A percentile compares a stretch with the other conserved stretches of the same genome.
Evolutionary conservation across 1,140 invertebrate genomes (phyloP).

Genomic region (Notospermus geniculatus): DNA sequence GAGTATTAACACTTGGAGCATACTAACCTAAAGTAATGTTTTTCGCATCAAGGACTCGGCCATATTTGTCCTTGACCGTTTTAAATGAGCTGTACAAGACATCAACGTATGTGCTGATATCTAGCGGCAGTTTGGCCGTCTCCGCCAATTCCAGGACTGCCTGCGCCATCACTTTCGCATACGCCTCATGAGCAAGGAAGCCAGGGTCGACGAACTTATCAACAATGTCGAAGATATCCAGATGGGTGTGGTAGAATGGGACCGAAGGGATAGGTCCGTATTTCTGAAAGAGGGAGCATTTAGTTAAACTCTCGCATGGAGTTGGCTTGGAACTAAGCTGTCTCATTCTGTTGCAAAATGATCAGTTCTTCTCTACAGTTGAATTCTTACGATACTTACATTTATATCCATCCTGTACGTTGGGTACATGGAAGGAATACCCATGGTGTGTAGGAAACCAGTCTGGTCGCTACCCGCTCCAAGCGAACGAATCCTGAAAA

Average conservation of each 20-base stretch:
- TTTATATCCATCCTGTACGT: slow-evolving; percentile 15
- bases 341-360: no score
- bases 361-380: no score
- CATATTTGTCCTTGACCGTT: background rate
- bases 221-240: slow-evolving; percentile 43
- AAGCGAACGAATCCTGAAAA: slow-evolving; percentile 13
- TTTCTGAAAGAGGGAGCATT: no score
- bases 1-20: no score
- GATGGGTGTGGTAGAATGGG: slow-evolving; percentile 47
- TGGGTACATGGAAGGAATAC: slow-evolving; percentile 41
- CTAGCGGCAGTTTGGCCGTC: slow-evolving; percentile 1
- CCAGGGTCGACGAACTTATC: slow-evolving; percentile 42
- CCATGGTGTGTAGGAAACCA: slow-evolving; percentile 34
- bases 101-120: slow-evolving; percentile 3
- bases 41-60: background rate
- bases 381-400: no score
- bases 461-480: slow-evolving; percentile 45
- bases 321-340: no score
- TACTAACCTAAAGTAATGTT: background rate
- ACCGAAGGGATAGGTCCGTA: background rate
- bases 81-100: background rate
- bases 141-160: background rate
- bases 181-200: slow-evolving; percentile 2
- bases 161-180: background rate
- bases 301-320: no score